Evolutionary conservation across 1,140 invertebrate species (phyloP), one percentile per base, ranked within the genome.

Genomic region (Diuraphis noxia): DNA sequence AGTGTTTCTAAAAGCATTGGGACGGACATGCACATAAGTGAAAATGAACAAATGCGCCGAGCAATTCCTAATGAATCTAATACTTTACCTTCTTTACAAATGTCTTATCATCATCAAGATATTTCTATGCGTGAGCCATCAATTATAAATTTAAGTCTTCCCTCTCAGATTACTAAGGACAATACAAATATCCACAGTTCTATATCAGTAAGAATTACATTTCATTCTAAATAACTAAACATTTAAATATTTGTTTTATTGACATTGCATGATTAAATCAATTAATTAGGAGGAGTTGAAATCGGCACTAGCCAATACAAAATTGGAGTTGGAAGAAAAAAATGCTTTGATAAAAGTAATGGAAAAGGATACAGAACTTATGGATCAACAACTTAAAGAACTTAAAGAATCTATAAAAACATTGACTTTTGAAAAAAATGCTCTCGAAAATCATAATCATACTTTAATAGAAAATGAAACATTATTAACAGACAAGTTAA

Each of bases 11-110:
- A 91, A 91, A 91, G 77, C 82, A 30, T 91, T n/a, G 81, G 52
- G 46, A 82, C 89, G 19, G 77, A 91, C 38, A 81, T 79, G 25
- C 89, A 81, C 4, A 30, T 79, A 82, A 91, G 89, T 38, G 89
- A 91, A 91, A 91, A 91, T 81, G 89, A 91, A 82, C 89, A 91
- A 81, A 91, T 91, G 89, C 40, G 89, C 0, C 77, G 77, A 38
- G 89, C 46, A 17, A n/a, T 82, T n/a, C 89, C 77, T 19, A 91
- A 91, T 52, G 77, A 91, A 6, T 91, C 89, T 1, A 91, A 91
- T 49, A 91, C 43, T 49, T 52, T 91, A 25, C 23, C 77, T 49
- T 91, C 72, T n/a, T 52, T 91, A 91, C 89, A 91, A 82, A 46
- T 91, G 43, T 52, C 72, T 34, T 49, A 91, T 82, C 77, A 91